Evolutionary conservation across 53 echinoderm and acorn worm species (phyloP).

Genomic region (Mesocentrotus franciscanus): DNA sequence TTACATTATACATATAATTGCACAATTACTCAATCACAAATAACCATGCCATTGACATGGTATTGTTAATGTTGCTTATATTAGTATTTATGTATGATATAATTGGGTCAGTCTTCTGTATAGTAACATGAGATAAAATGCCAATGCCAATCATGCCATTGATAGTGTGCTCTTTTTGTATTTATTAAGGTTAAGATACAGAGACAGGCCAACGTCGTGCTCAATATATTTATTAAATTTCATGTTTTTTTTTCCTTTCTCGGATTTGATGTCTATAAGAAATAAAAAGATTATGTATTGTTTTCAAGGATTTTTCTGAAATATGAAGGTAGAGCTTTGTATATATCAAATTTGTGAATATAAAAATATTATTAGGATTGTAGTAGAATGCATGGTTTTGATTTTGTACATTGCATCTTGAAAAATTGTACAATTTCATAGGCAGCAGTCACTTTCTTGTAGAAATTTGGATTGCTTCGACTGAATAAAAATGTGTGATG

Average conservation of each 20-base stretch:
- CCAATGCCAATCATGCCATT: conserved; percentile 18
- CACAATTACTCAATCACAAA: conserved; percentile 5
- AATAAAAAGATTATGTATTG: not conserved
- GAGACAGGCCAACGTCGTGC: not conserved
- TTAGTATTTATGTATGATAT: not conserved
- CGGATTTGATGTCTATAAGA: not conserved
- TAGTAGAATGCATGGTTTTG: conserved; percentile 16
- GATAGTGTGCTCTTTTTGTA: conserved; percentile 16
- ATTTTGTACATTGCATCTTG: not conserved
- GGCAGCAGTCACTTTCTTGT: not conserved
- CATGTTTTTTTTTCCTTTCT: not conserved
- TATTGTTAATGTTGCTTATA: not conserved
- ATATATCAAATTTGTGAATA: not conserved
- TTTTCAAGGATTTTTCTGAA: not conserved
- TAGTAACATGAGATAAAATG: not conserved
- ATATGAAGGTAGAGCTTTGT: conserved; percentile 22
- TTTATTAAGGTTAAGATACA: not conserved
- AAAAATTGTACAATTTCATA: not conserved
- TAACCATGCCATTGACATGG: not conserved
- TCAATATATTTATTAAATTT: not conserved
- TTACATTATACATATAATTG: not conserved
- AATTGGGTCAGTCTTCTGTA: not conserved
- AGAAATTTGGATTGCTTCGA: not conserved
- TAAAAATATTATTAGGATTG: not conserved
- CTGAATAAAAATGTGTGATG: conserved; percentile 21